Evolutionary conservation across 2,888 invertebrate genomes (phyloP).

Genomic region (Ceramica pisi): DNA sequence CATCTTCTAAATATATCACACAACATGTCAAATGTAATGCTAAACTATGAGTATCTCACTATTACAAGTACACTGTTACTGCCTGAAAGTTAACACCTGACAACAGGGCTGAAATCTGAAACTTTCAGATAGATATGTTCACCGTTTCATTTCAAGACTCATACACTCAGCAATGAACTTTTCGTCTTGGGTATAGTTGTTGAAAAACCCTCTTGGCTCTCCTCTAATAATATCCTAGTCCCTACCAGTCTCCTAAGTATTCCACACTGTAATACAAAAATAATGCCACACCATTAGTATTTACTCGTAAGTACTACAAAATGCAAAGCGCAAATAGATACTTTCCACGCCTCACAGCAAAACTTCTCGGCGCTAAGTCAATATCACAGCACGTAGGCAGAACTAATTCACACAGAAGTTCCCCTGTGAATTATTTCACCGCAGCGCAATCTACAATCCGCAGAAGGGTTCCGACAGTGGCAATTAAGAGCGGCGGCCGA

Average conservation of each 20-base stretch:
- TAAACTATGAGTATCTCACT: no score
- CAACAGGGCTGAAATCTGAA: no score
- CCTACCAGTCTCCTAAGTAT: not conserved
- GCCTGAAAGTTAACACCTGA: no score
- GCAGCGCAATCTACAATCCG: constrained; percentile 66
- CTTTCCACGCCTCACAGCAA: constrained; percentile 4
- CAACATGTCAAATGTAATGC: not conserved
- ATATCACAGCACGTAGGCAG: constrained; percentile 45
- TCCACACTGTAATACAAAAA: not conserved
- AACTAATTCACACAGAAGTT: constrained; percentile 67
- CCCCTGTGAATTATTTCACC: constrained; percentile 71
- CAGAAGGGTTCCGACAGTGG: constrained; percentile 73
- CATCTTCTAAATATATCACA: not conserved
- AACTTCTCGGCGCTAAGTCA: constrained; percentile 40
- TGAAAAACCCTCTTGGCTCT: no score
- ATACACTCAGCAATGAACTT: no score
- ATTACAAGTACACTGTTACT: no score
- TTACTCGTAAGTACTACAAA: not conserved
- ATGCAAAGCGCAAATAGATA: not conserved
- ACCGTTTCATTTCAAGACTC: no score
- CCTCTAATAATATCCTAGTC: not conserved
- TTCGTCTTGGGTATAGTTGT: no score
- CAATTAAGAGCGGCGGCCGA: constrained; percentile 72
- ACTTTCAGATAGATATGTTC: no score
- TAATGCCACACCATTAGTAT: not conserved